These are phyloP conservation scores for Coracias cyanogaster DNA, from an alignment of 2,797 vertebrate species.

Conservation along the genomic window DNA sequence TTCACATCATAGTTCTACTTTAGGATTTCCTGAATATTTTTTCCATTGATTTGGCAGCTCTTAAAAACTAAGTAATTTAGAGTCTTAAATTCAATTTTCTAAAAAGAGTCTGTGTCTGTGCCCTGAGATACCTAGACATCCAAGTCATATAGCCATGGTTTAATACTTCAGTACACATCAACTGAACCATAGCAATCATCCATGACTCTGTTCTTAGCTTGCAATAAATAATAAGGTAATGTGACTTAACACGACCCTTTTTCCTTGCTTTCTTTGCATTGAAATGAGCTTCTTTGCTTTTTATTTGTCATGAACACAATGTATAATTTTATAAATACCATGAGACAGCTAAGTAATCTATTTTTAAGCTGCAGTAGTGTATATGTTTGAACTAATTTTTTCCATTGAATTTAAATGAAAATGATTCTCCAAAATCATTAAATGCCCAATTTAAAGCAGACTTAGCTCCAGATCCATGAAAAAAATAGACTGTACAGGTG, in stretches of 20 bases:
- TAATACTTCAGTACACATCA: not conserved
- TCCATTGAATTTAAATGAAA: not conserved
- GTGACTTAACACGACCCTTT: not conserved
- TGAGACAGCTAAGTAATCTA: not conserved
- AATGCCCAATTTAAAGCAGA: not conserved
- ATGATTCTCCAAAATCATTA: not conserved
- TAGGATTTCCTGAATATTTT: constrained; percentile 31
- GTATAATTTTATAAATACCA: not conserved
- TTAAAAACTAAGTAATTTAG: not conserved
- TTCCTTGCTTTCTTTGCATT: not conserved
- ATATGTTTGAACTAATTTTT: not conserved
- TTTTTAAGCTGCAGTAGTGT: not conserved
- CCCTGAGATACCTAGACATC: not conserved
- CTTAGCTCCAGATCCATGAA: not conserved
- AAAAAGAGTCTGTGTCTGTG: not conserved
- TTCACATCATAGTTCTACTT: not conserved
- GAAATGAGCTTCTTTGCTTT: not conserved
- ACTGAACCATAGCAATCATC: not conserved
- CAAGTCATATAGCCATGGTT: not conserved
- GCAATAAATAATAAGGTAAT: not conserved
- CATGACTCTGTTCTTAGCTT: not conserved
- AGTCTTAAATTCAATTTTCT: not conserved
- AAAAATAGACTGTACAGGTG: not conserved
- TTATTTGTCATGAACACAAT: not conserved
- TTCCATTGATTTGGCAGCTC: not conserved